Conservation (phyloP, 2,797 vertebrate genomes). For the Rhinoraja longicauda region DNA sequence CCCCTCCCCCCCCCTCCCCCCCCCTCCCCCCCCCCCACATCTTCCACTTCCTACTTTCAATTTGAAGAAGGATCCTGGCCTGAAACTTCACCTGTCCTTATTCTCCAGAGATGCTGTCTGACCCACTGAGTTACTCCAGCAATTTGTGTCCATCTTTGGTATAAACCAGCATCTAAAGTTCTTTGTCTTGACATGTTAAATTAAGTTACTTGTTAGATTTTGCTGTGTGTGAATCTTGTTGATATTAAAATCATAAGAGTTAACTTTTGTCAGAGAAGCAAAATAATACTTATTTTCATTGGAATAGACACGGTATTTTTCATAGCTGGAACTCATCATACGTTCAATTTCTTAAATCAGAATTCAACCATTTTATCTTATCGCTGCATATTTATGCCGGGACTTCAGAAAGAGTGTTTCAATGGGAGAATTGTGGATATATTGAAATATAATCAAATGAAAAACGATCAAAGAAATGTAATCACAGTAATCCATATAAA, state of each 20-base stretch:
- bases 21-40: no score
- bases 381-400: not conserved
- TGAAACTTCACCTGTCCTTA: no score
- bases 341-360: conserved; percentile 18
- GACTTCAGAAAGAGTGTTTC: not conserved
- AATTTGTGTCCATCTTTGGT: no score
- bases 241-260: not conserved
- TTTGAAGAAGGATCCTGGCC: no score
- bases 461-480: conserved; percentile 25
- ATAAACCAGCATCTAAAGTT: no score
- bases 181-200: not conserved
- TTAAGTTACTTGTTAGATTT: not conserved
- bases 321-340: not conserved
- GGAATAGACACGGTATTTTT: not conserved
- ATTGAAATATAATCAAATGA: conserved; percentile 34
- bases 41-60: no score
- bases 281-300: not conserved
- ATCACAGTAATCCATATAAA: not conserved
- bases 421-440: not conserved
- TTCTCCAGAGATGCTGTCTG: no score
- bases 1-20: no score
- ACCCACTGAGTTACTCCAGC: no score
- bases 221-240: not conserved
- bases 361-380: conserved; percentile 1
- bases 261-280: not conserved